These are phyloP conservation scores for Melopsittacus undulatus DNA, from an alignment of 2,797 vertebrate species.

Conservation along the genomic window DNA sequence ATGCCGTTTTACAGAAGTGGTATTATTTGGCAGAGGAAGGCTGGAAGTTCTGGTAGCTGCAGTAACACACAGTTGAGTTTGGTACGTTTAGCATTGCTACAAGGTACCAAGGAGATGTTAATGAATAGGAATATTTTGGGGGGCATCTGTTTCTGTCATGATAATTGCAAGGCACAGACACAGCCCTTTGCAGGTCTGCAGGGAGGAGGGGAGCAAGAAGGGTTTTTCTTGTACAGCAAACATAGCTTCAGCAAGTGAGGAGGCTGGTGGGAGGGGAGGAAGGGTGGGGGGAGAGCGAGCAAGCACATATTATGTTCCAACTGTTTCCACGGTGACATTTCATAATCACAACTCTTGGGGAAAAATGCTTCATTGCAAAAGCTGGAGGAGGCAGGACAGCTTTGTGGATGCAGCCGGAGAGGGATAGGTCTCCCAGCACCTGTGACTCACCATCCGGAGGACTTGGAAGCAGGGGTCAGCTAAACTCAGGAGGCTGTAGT, in stretches of 20 bases:
- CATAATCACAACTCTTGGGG: slow-evolving; percentile 71
- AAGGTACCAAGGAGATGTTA: not conserved
- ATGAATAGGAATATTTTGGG: not conserved
- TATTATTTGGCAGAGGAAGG: not conserved
- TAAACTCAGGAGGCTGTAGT: not conserved
- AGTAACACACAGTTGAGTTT: not conserved
- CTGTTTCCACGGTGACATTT: slow-evolving; percentile 81
- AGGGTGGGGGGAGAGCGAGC: not conserved
- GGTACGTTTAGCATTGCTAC: not conserved
- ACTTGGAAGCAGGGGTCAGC: not conserved
- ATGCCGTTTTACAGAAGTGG: not conserved
- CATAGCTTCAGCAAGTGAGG: slow-evolving; percentile 55
- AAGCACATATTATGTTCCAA: slow-evolving; percentile 68
- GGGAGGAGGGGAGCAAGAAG: not conserved
- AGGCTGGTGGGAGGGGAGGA: slow-evolving; percentile 40
- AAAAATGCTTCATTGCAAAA: slow-evolving; percentile 43
- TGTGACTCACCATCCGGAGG: not conserved
- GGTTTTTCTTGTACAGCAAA: slow-evolving; percentile 42
- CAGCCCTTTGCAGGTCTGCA: not conserved
- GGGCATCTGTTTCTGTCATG: not conserved
- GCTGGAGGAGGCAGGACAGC: slow-evolving; percentile 44
- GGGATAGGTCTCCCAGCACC: slow-evolving; percentile 19
- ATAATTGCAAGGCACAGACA: not conserved
- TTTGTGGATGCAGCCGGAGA: slow-evolving; percentile 21
- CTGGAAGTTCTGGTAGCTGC: not conserved